Evolutionary conservation across 2,797 vertebrate genomes (phyloP).

Genomic region (Pseudochaenichthys georgianus): DNA sequence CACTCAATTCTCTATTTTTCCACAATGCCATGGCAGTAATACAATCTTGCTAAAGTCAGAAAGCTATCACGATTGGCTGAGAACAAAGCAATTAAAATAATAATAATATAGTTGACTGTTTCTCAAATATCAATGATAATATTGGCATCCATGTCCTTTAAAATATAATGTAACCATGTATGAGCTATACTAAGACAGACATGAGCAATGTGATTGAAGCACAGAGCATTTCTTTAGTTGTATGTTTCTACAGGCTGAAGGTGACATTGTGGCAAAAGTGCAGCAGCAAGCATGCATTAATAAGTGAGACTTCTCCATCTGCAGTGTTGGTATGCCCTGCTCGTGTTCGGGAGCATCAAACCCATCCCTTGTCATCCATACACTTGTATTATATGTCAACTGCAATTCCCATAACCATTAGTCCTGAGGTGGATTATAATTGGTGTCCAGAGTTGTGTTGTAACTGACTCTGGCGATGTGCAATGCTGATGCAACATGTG

Average conservation of each 20-base stretch:
- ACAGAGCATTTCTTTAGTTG: no score
- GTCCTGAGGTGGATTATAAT: constrained; percentile 53
- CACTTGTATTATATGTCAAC: constrained; percentile 51
- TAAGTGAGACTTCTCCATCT: neutral
- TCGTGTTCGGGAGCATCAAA: constrained; percentile 21
- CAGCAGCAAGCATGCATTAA: neutral
- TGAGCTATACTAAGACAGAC: no score
- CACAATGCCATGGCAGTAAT: no score
- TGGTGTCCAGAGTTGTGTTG: constrained; percentile 46
- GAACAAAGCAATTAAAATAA: no score
- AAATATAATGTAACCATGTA: no score
- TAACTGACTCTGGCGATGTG: constrained; percentile 44
- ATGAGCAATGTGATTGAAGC: no score
- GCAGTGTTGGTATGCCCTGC: constrained; percentile 1
- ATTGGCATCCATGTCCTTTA: no score
- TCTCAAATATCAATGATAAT: no score
- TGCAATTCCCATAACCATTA: constrained; percentile 69
- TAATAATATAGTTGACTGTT: no score
- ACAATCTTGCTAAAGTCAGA: no score
- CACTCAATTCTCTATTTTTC: no score
- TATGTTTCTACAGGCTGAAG: neutral
- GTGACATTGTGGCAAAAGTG: neutral
- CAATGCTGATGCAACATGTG: constrained; percentile 70
- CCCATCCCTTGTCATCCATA: constrained; percentile 33
- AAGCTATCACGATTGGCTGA: no score